Evolutionary conservation across 2,888 invertebrate genomes (phyloP), one percentile per base, ranked within the genome.

Genomic region (Drosophila mercatorum): DNA sequence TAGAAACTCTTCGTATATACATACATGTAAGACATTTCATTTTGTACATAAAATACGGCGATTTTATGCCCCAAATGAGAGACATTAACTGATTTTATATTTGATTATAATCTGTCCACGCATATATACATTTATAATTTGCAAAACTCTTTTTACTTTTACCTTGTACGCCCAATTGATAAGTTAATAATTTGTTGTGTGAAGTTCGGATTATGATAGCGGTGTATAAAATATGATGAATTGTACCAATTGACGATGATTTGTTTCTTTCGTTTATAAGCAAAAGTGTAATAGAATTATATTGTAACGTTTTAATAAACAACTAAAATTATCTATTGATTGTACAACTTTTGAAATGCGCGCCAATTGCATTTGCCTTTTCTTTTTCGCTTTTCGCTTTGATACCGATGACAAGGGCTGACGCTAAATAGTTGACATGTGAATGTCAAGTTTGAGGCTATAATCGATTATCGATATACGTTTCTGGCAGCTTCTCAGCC

Each of bases 201-300:
- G 82, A 89, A 72, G 78, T 84, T 84, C 80, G 75, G 75, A 81
- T 73, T 61, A 82, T 72, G 69, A 83, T 78, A 80, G 67, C 61
- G 71, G 72, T 83, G 89, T 83, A 89, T 88, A 89, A 89, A 89
- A 88, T 85, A 89, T 86, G 78, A 89, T 81, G 79, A 80, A 81
- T 74, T 85, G 86, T 87, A 87, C 75, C 90, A 86, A 86, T 88
- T 87, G 90, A 87, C 90, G 83, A 87, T 83, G 81, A 86, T 89
- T 88, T 87, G 86, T 87, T 87, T 87, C 88, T 88, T 89, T 87
- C 90, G 83, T 87, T 89, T 89, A 86, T 89, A 89, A 86, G 90
- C 81, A 89, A 87, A 86, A 89, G 87, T 87, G 86, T 87, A 89
- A 89, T 87, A 87, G 86, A 77, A 76, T 89, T 86, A 83, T 88